A percentile compares a stretch with the other conserved stretches of the same genome.
phyloP scores from a whole-genome alignment of 2,113 vertebrate species.

The Calyptommatus sinebrachiatus region DNA sequence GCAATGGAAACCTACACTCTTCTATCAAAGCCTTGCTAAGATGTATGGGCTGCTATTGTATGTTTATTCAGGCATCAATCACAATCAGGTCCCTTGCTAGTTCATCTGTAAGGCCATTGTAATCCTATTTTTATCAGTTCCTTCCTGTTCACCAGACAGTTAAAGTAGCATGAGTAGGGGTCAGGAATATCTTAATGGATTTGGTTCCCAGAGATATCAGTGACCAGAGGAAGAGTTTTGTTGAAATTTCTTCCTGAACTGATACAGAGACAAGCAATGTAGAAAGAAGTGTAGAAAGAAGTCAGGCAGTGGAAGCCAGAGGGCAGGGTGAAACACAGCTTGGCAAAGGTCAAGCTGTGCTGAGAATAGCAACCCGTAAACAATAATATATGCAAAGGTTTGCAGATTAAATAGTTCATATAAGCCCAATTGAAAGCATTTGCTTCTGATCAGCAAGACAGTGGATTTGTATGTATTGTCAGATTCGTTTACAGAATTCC shows the following conservation, averaged over 20 bases:
- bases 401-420: neutral
- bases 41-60: slow-evolving; percentile 72
- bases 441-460: neutral
- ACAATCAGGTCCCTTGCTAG: slow-evolving; percentile 71
- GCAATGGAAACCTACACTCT: slow-evolving; percentile 57
- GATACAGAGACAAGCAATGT: slow-evolving; percentile 68
- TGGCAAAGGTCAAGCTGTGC: neutral
- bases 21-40: slow-evolving; percentile 70
- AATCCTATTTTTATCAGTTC: slow-evolving; percentile 87
- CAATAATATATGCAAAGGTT: neutral
- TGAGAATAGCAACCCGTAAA: neutral
- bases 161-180: slow-evolving; percentile 75
- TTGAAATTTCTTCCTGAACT: slow-evolving; percentile 74
- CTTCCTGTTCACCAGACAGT: slow-evolving; percentile 82
- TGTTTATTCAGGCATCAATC: slow-evolving; percentile 85
- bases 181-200: slow-evolving; percentile 81
- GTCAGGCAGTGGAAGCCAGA: neutral
- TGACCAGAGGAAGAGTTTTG: slow-evolving; percentile 75
- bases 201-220: slow-evolving; percentile 77
- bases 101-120: slow-evolving; percentile 78
- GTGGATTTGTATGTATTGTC: slow-evolving; percentile 6
- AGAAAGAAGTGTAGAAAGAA: slow-evolving; percentile 54
- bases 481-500: no score
- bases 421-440: neutral
- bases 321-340: neutral